Evolutionary conservation across 2,888 invertebrate genomes (phyloP).

Genomic region (Drosophila lutescens): DNA sequence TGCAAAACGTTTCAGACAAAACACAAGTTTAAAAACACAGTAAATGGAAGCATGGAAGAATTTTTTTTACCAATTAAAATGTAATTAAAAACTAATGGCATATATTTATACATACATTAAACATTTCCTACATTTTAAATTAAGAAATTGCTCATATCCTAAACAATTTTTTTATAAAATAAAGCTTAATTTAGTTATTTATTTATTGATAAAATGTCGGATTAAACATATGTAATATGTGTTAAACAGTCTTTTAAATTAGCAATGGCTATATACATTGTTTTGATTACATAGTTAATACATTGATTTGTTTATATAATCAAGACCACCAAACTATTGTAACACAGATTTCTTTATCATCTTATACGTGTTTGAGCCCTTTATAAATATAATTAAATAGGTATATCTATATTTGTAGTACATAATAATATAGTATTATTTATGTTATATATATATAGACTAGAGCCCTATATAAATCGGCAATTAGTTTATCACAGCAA

Average conservation of each 20-base stretch:
- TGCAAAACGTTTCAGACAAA: slow-evolving; percentile 54
- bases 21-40: slow-evolving; percentile 48
- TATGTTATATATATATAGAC: slow-evolving; percentile 1
- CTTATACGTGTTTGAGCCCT: background rate
- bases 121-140: background rate
- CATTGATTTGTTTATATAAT: slow-evolving; percentile 2
- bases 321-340: slow-evolving; percentile 2
- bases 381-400: background rate
- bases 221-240: slow-evolving; percentile 45
- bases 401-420: background rate
- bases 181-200: slow-evolving; percentile 38
- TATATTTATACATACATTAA: slow-evolving; percentile 10
- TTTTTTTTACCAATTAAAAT: slow-evolving; percentile 41
- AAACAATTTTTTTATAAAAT: background rate
- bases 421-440: background rate
- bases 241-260: slow-evolving; percentile 72
- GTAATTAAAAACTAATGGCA: slow-evolving; percentile 37
- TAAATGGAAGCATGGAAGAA: slow-evolving; percentile 62
- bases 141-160: background rate
- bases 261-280: slow-evolving; percentile 69
- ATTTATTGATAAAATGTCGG: slow-evolving; percentile 27
- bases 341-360: slow-evolving; percentile 6
- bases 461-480: slow-evolving; percentile 42
- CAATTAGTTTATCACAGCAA: slow-evolving; percentile 26
- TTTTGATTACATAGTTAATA: slow-evolving; percentile 37